A percentile compares a stretch with the other conserved stretches of the same genome.
Evolutionary conservation across 2,113 vertebrate species (phyloP).

Genomic region (Catharus bicknelli): DNA sequence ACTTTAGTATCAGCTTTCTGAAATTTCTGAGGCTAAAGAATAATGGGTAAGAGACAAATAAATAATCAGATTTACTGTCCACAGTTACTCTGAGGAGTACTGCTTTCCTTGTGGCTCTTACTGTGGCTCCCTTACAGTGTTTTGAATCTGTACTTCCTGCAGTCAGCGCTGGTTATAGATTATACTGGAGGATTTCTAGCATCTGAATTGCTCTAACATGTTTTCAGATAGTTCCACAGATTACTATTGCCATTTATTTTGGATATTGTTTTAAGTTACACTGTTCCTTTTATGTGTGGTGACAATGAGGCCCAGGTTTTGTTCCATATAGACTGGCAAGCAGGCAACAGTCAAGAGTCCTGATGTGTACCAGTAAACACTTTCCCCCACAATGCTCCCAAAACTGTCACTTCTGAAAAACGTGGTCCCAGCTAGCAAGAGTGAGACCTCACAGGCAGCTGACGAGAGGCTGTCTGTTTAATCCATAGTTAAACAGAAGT

Average conservation of each 20-base stretch:
- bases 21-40: background rate
- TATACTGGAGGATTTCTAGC: background rate
- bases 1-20: background rate
- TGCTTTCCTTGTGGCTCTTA: background rate
- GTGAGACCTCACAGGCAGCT: background rate
- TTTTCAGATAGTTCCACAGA: background rate
- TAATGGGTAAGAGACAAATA: background rate
- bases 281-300: background rate
- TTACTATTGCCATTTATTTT: background rate
- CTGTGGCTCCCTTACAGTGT: background rate
- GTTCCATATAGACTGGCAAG: background rate
- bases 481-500: background rate
- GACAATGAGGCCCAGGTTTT: background rate
- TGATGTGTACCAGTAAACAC: background rate
- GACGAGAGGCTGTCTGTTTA: background rate
- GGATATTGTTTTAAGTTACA: background rate
- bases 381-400: background rate
- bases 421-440: background rate
- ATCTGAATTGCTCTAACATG: background rate
- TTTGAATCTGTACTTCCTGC: background rate
- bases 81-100: background rate
- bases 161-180: background rate
- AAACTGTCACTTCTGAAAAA: background rate
- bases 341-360: background rate
- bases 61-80: background rate